Evolutionary conservation across 1,140 invertebrate genomes (phyloP), one percentile per base, ranked within the genome.

Genomic region (Sminthurides bifidus): DNA sequence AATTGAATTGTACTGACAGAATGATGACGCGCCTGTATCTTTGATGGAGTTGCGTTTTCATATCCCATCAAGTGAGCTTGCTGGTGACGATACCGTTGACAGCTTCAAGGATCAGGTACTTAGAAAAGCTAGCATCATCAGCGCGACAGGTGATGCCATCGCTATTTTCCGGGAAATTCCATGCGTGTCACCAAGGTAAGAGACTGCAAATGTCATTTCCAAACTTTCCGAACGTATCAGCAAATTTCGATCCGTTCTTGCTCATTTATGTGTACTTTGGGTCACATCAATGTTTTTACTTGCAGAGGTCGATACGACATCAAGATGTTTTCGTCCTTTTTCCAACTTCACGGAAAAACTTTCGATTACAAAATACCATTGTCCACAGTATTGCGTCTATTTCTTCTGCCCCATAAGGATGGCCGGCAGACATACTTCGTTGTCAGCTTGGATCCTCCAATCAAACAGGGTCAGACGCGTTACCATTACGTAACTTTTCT

Each of bases 331-430:
- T 85, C 88, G 54, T 83, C 89, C 2, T 98, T 98, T 72, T 87
- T 99, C 68, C 94, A 98, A 75, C 81, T 99, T 50, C 96, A 99
- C 70, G 96, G 96, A 73, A 99, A 99, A 80, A 98, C 96, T 0
- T 98, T 97, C 71, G 95, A 99, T 75, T 99, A 98, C 74, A 99
- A 99, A 74, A 97, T 99, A 65, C 92, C 94, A 0, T 88, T 94
- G 79, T 88, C 88, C 1, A 95, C 92, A 0, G 92, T 98, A 14
- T 74, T 95, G 8, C 79, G 96, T 23, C 71, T 98, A 6, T 98
- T 98, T 68, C 75, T 98, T 23, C 74, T 99, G 44, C 95, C 94
- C 0, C 94, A 99, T 69, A 96, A 94, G 71, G 95, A 98, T 75
- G 85, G 82, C n/a, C 75, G 96, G 6, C 94, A 98, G 72, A 94